A percentile compares a stretch with the other conserved stretches of the same genome.
Evolutionary conservation across 2,888 invertebrate genomes (phyloP).

Genomic region (Pseudococcus jackbeardsleyi): DNA sequence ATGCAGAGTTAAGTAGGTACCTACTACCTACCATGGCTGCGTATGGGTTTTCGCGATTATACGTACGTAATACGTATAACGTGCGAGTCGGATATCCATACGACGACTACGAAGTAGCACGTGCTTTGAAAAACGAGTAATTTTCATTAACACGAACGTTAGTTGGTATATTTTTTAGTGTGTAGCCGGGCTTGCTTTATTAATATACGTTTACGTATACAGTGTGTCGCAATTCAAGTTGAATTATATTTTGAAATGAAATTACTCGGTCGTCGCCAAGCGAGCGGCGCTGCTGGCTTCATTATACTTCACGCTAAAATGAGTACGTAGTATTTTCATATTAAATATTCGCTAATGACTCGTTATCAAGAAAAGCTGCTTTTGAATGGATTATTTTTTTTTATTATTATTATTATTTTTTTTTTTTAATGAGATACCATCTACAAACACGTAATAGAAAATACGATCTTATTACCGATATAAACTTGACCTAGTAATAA

Average conservation of each 20-base stretch:
- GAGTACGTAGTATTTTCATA: conserved; percentile 21
- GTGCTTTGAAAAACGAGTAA: not conserved
- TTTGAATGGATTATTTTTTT: conserved; percentile 31
- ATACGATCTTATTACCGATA: conserved; percentile 44
- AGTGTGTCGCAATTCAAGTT: not conserved
- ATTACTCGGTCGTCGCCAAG: not conserved
- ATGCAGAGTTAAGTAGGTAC: no score
- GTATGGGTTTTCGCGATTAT: not conserved
- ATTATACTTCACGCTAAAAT: conserved; percentile 7
- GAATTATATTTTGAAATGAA: conserved; percentile 35
- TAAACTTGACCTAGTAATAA: conserved; percentile 13
- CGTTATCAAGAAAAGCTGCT: conserved; percentile 41
- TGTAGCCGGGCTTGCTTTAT: conserved; percentile 3
- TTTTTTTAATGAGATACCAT: conserved; percentile 42
- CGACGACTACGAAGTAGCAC: no score
- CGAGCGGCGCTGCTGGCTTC: not conserved
- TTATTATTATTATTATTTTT: no score
- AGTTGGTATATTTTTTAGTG: not conserved
- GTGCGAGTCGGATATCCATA: not conserved
- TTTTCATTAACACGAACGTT: conserved; percentile 42
- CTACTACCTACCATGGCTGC: no score
- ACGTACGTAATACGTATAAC: not conserved
- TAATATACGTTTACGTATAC: not conserved
- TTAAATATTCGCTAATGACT: conserved; percentile 44
- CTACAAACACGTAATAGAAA: conserved; percentile 27